Conservation (phyloP, 2,888 invertebrate genomes). For the Gortyna flavago region DNA sequence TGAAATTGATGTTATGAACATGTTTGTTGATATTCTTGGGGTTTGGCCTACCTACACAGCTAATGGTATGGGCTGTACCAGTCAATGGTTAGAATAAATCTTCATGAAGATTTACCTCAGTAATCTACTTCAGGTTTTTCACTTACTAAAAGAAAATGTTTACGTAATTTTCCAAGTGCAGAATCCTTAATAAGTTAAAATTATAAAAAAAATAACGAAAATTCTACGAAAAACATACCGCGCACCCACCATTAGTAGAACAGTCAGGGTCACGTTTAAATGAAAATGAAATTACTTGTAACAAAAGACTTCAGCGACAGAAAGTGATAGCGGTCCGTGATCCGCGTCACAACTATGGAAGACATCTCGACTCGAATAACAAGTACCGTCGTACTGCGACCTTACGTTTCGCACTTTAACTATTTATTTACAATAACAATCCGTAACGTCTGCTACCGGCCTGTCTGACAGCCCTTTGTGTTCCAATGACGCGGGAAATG, state of each 20-base stretch:
- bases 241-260: slow-evolving; percentile 62
- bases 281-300: slow-evolving; percentile 82
- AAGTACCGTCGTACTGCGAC: slow-evolving; percentile 67
- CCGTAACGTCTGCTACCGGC: slow-evolving; percentile 32
- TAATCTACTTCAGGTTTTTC: neutral
- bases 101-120: neutral
- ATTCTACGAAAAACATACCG: slow-evolving; percentile 18
- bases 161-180: neutral
- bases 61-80: too few species aligned
- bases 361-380: slow-evolving; percentile 77
- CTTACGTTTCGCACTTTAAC: slow-evolving; percentile 46
- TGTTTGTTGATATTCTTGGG: neutral
- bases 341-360: slow-evolving; percentile 74
- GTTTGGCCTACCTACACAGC: neutral
- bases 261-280: slow-evolving; percentile 71
- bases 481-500: slow-evolving; percentile 26
- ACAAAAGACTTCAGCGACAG: slow-evolving; percentile 77
- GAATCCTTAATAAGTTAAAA: neutral
- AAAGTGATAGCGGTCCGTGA: slow-evolving; percentile 86
- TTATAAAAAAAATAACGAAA: slow-evolving; percentile 15
- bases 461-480: slow-evolving; percentile 42
- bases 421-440: slow-evolving; percentile 60
- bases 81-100: neutral
- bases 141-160: neutral
- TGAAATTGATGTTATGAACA: neutral